Evolutionary conservation across 2,113 vertebrate genomes (phyloP), one percentile per base, ranked within the genome.

Genomic region (Cygnus atratus): DNA sequence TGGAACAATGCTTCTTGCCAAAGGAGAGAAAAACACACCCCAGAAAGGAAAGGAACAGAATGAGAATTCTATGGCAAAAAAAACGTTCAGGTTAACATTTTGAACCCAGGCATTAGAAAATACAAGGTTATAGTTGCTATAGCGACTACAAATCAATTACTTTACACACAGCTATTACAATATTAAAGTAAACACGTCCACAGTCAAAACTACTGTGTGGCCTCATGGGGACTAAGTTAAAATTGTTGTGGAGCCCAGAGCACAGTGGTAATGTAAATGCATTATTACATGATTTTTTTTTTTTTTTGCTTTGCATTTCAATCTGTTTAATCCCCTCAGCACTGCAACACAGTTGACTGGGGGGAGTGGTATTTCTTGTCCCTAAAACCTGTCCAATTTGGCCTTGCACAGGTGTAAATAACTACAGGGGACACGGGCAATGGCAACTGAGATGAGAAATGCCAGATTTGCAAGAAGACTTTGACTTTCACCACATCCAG

Each of bases 141-240:
- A 81, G 80, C 6, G 4, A 94, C 90, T 86, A 57, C 76, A 77
- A 77, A 88, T 92, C 80, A 92, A 86, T 89, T 86, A 86, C 35
- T 92, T 94, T 72, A 86, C 54, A 72, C 81, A 77, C 58, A 72
- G 76, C 75, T 92, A 85, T 88, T 92, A 89, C 76, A 89, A 92
- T 82, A 89, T 92, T 92, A 92, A 88, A 85, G 89, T 76, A 92
- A 94, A 94, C 80, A 77, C 4, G 5, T 77, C 71, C 81, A 68
- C 35, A 61, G 58, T 82, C 71, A 77, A 85, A 94, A 89, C 81
- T 86, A 81, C 59, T 77, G 52, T 25, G 16, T 50, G 61, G 90
- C 54, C 81, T 92, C 81, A 26, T 28, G n/a, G 52, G 81, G 41
- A 89, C 70, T 31, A 46, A 84, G 80, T 84, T 85, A 88, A 88